phyloP scores from a whole-genome alignment of 2,797 vertebrate species.

The Euthynnus affinis region DNA sequence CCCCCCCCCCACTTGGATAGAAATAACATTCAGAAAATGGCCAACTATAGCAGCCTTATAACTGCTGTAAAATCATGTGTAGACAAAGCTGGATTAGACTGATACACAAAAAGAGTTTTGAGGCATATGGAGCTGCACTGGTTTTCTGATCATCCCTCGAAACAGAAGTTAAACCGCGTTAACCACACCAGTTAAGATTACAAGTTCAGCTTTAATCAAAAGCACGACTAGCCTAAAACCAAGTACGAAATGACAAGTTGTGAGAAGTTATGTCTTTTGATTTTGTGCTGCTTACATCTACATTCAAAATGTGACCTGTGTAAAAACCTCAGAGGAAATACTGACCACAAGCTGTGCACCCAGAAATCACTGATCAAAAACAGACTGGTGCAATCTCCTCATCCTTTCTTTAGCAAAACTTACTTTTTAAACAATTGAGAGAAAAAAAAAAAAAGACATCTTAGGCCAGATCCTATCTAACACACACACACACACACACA shows the following conservation, averaged over 20 bases:
- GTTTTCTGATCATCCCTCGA: neutral
- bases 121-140: slow-evolving; percentile 14
- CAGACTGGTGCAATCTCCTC: slow-evolving; percentile 47
- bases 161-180: neutral
- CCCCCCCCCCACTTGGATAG: neutral
- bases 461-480: slow-evolving; percentile 21
- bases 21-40: slow-evolving; percentile 3
- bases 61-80: slow-evolving; percentile 15
- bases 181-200: slow-evolving; percentile 1
- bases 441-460: neutral
- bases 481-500: no score
- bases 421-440: neutral
- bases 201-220: neutral
- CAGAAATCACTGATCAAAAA: slow-evolving; percentile 57
- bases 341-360: slow-evolving; percentile 24
- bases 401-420: slow-evolving; percentile 23
- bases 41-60: slow-evolving; percentile 38
- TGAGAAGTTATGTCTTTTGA: slow-evolving; percentile 11
- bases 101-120: slow-evolving; percentile 25
- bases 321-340: slow-evolving; percentile 40
- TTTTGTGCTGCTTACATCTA: slow-evolving; percentile 15
- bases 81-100: slow-evolving; percentile 42
- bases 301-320: slow-evolving; percentile 26
- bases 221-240: neutral
- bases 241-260: neutral